Conservation (phyloP, 2,797 vertebrate species). For the Lerista edwardsae region DNA sequence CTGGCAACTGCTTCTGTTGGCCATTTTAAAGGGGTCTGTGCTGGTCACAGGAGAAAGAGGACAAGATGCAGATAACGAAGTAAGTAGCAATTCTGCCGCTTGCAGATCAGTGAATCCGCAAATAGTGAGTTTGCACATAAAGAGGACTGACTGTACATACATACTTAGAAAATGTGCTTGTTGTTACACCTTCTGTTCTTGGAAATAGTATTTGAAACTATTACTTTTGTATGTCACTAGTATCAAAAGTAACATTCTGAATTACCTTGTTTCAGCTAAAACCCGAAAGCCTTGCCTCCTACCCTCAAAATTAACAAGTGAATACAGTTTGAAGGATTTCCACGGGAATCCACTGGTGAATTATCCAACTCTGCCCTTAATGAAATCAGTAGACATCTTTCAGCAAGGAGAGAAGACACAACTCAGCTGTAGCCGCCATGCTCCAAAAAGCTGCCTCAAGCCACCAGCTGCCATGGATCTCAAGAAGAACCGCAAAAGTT, state of each 20-base stretch:
- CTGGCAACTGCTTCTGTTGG: no score
- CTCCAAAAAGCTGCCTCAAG: slow-evolving; percentile 77
- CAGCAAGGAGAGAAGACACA: slow-evolving; percentile 77
- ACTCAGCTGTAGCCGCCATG: slow-evolving; percentile 73
- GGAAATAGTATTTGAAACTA: no score
- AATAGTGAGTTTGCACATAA: no score
- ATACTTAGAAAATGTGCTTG: not conserved
- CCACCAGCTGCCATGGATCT: slow-evolving; percentile 72
- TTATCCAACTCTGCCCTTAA: slow-evolving; percentile 87
- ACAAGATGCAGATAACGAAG: no score
- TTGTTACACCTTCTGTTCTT: no score
- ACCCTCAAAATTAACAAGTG: slow-evolving; percentile 80
- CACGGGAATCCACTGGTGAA: slow-evolving; percentile 81
- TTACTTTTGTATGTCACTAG: not conserved
- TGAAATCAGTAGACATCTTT: slow-evolving; percentile 78
- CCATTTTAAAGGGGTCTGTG: no score
- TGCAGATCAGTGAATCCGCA: no score
- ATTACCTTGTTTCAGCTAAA: slow-evolving; percentile 85
- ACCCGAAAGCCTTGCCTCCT: slow-evolving; percentile 81
- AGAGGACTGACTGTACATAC: no score
- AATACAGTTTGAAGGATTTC: slow-evolving; percentile 79
- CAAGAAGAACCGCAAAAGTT: slow-evolving; percentile 81
- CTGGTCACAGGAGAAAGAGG: no score
- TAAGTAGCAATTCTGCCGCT: no score
- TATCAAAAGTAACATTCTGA: not conserved